Evolutionary conservation across 2,797 vertebrate species (phyloP).

Genomic region (Propithecus perrieri): DNA sequence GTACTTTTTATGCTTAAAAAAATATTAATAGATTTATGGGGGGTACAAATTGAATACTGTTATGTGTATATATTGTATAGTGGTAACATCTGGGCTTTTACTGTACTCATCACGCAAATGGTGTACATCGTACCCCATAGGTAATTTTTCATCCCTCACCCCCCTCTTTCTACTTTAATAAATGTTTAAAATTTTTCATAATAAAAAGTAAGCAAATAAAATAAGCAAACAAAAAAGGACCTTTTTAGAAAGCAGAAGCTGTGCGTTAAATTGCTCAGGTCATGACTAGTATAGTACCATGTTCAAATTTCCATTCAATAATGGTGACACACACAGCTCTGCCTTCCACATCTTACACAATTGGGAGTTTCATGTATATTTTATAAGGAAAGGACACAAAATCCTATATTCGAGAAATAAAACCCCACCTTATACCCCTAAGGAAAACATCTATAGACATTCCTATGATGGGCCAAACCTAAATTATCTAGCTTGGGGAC

Average conservation of each 20-base stretch:
- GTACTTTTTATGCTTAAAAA: background rate
- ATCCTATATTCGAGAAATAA: background rate
- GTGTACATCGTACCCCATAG: background rate
- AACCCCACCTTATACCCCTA: background rate
- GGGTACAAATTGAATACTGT: background rate
- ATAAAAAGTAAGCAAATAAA: background rate
- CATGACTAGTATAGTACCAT: rapidly evolving
- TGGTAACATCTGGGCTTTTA: background rate
- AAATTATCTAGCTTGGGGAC: background rate
- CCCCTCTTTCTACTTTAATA: background rate
- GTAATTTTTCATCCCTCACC: background rate
- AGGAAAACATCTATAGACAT: background rate
- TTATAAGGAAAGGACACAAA: background rate
- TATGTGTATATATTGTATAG: background rate
- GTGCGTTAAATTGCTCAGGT: background rate
- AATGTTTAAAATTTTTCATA: slow-evolving; percentile 26
- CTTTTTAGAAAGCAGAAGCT: background rate
- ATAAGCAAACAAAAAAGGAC: background rate
- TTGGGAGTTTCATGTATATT: background rate
- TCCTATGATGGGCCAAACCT: background rate
- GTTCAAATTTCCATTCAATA: background rate
- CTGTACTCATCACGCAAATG: background rate
- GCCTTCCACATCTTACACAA: background rate
- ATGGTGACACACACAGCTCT: background rate
- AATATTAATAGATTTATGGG: background rate